Conservation (phyloP, 2,797 vertebrate genomes). For the Taeniopygia guttata region DNA sequence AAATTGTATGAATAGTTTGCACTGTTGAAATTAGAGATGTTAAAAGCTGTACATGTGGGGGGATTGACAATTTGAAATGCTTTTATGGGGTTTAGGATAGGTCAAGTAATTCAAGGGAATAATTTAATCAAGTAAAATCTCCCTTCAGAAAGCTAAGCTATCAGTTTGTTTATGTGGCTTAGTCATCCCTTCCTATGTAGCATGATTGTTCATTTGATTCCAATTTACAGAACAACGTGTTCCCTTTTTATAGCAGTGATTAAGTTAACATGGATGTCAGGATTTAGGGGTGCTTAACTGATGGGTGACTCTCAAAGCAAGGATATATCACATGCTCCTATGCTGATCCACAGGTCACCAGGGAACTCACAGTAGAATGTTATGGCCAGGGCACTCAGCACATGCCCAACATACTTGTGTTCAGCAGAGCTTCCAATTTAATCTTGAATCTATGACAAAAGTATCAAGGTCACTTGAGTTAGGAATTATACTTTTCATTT, state of each 20-base stretch:
- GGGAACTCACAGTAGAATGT: neutral
- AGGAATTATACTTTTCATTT: neutral
- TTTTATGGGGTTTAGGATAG: neutral
- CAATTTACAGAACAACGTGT: neutral
- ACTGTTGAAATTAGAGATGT: neutral
- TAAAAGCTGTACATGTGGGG: neutral
- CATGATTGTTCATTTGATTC: constrained; percentile 47
- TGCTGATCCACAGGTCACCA: neutral
- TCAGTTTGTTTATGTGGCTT: constrained; percentile 36
- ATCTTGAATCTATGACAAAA: neutral
- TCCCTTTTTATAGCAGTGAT: neutral
- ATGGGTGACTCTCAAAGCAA: neutral
- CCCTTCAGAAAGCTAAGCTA: neutral
- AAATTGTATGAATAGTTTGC: neutral
- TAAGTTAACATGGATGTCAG: constrained; percentile 23
- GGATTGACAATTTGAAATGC: neutral
- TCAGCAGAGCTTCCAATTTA: constrained; percentile 21
- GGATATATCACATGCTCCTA: neutral
- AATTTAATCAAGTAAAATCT: neutral
- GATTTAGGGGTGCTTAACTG: neutral
- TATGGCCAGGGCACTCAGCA: neutral
- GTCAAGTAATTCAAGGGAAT: neutral
- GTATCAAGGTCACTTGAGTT: neutral
- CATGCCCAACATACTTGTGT: neutral
- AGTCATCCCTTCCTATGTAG: constrained; percentile 44